Percentiles rank a stretch among this genome's conserved stretches.
Conservation (phyloP, 2,888 invertebrate species). For the Hedychridium roseum region DNA sequence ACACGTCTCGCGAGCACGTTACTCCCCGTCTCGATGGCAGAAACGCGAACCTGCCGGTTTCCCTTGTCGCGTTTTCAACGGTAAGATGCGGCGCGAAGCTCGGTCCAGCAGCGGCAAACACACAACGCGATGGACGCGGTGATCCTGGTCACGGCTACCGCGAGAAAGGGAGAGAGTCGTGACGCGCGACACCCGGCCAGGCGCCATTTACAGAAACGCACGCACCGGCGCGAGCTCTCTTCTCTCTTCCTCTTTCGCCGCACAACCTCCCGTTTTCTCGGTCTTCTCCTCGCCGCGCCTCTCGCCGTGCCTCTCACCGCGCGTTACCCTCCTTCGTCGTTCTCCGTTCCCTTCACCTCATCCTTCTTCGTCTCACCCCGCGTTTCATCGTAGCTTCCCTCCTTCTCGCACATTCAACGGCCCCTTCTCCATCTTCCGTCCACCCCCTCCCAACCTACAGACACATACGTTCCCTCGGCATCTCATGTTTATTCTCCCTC, state of each 20-base stretch:
- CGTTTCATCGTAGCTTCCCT: slow-evolving; percentile 3
- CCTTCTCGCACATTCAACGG: background rate
- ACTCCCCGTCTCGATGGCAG: too few species aligned
- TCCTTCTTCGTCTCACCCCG: background rate
- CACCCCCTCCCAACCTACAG: background rate
- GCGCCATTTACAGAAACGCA: slow-evolving; percentile 54
- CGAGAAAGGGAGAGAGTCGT: slow-evolving; percentile 32
- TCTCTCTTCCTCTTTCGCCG: slow-evolving; percentile 5
- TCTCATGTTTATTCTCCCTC: background rate
- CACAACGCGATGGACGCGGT: slow-evolving; percentile 9
- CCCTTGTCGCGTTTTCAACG: too few species aligned
- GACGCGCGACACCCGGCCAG: slow-evolving; percentile 46
- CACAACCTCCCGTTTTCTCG: background rate
- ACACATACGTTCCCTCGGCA: background rate
- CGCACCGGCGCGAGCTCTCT: slow-evolving; percentile 34
- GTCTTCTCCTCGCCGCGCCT: background rate
- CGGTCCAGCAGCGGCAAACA: too few species aligned
- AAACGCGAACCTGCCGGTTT: too few species aligned
- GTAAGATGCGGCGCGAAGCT: too few species aligned
- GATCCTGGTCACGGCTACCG: slow-evolving; percentile 20
- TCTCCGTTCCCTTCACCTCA: slow-evolving; percentile 10
- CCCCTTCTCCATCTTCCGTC: background rate
- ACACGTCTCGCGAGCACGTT: too few species aligned
- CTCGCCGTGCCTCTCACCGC: background rate
- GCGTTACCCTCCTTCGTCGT: background rate